Evolutionary conservation across 2,113 vertebrate species (phyloP).

Genomic region (Delphinapterus leucas): DNA sequence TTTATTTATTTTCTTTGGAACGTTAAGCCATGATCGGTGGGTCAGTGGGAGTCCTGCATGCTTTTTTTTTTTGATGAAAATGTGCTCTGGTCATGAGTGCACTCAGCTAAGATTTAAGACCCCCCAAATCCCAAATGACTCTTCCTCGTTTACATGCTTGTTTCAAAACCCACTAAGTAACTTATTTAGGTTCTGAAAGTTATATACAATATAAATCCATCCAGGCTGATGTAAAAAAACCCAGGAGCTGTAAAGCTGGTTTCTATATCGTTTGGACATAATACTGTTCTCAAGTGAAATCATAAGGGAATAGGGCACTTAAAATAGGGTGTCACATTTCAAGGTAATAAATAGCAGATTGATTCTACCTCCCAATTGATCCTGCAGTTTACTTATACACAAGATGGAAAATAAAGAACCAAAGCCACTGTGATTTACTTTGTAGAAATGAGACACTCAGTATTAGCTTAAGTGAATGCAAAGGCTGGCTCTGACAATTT

Average conservation of each 20-base stretch:
- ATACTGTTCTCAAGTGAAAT: slow-evolving; percentile 89
- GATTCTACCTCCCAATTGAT: slow-evolving; percentile 96
- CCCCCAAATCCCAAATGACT: slow-evolving; percentile 44
- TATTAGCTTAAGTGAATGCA: slow-evolving; percentile 89
- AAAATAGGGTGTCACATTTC: slow-evolving; percentile 97
- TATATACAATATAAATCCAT: slow-evolving; percentile 83
- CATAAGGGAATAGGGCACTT: slow-evolving; percentile 93
- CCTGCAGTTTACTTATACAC: slow-evolving; percentile 91
- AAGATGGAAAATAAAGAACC: slow-evolving; percentile 92
- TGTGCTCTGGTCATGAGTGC: slow-evolving; percentile 30
- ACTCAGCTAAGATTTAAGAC: slow-evolving; percentile 67
- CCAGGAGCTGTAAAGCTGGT: slow-evolving; percentile 79
- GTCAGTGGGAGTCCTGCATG: slow-evolving; percentile 39
- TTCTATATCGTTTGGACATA: slow-evolving; percentile 85
- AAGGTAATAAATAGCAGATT: slow-evolving; percentile 99
- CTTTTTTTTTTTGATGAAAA: slow-evolving; percentile 29
- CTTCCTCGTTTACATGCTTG: slow-evolving; percentile 41
- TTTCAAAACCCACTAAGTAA: slow-evolving; percentile 76
- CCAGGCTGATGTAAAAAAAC: slow-evolving; percentile 64
- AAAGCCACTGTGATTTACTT: slow-evolving; percentile 90
- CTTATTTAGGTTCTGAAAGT: slow-evolving; percentile 72
- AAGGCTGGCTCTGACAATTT: slow-evolving; percentile 87
- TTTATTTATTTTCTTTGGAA: slow-evolving; percentile 77
- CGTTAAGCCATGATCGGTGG: slow-evolving; percentile 33
- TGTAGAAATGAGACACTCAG: slow-evolving; percentile 90